phyloP scores from a whole-genome alignment of 64 coral and sea anemone species.

The Catalaphyllia jardinei region DNA sequence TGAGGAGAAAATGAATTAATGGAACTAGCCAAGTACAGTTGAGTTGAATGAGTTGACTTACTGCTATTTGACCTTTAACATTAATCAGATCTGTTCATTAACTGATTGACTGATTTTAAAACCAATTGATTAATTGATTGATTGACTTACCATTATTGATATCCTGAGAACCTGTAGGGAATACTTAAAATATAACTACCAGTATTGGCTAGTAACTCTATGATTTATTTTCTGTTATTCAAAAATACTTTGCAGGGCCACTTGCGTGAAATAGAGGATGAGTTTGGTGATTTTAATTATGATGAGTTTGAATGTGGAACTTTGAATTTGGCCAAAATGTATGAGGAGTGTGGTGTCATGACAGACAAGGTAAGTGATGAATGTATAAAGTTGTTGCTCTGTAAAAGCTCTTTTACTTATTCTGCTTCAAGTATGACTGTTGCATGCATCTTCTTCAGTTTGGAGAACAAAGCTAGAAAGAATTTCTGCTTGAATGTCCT shows the following conservation, averaged over 20 bases:
- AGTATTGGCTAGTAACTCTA: not conserved
- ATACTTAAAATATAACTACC: not conserved
- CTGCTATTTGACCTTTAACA: too few species aligned
- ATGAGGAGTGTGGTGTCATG: constrained; percentile 57
- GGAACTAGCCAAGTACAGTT: not conserved
- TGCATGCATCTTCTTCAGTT: not conserved
- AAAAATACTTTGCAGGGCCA: constrained; percentile 13
- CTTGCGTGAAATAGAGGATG: constrained; percentile 37
- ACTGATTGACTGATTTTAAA: too few species aligned
- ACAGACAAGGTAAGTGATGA: constrained; percentile 48
- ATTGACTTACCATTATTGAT: too few species aligned
- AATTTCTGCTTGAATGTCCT: too few species aligned
- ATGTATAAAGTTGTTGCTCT: not conserved
- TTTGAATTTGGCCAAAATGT: constrained; percentile 37
- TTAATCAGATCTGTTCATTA: too few species aligned
- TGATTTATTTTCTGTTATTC: not conserved
- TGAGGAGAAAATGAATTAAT: not conserved
- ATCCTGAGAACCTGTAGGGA: too few species aligned
- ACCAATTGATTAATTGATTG: too few species aligned
- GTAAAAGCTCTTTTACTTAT: too few species aligned
- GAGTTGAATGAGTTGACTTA: too few species aligned
- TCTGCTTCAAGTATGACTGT: too few species aligned
- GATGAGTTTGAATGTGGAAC: not conserved
- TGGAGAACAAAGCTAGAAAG: not conserved
- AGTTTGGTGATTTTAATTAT: not conserved